Percentiles rank a stretch among this genome's conserved stretches.
These are phyloP conservation scores for Saccostrea echinata DNA, from an alignment of 1,140 invertebrate species.

Conservation along the genomic window DNA sequence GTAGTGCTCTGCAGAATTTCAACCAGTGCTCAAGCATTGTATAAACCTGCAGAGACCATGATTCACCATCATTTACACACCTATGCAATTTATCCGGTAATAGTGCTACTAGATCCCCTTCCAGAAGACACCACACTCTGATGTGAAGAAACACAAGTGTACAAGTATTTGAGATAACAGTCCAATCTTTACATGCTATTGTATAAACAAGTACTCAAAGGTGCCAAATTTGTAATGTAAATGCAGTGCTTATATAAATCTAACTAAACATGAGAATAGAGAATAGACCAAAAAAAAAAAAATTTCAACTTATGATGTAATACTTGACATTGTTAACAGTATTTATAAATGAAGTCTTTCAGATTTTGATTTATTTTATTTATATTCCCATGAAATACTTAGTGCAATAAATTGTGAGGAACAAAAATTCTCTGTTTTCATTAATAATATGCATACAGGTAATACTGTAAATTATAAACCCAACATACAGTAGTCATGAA, in stretches of 20 bases:
- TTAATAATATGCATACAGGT: background rate
- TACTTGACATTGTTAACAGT: background rate
- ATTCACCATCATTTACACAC: background rate
- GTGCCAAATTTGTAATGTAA: too few species aligned
- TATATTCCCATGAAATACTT: background rate
- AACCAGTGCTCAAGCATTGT: too few species aligned
- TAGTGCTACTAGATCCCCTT: background rate
- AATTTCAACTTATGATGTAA: background rate
- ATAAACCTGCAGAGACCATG: too few species aligned
- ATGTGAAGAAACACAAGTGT: too few species aligned
- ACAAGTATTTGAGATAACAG: too few species aligned
- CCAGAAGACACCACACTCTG: background rate
- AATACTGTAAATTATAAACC: background rate
- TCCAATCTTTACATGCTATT: too few species aligned
- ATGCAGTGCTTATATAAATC: too few species aligned
- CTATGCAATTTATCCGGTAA: background rate
- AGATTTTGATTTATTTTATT: background rate
- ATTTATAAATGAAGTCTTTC: background rate
- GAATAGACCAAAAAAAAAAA: too few species aligned
- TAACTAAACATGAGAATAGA: too few species aligned
- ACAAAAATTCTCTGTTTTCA: background rate
- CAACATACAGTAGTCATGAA: background rate
- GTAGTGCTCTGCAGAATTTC: conserved; percentile 55
- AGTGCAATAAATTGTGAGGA: background rate
- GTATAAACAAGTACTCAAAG: too few species aligned